Evolutionary conservation across 2,113 vertebrate genomes (phyloP), one percentile per base, ranked within the genome.

Genomic region (Parus major): DNA sequence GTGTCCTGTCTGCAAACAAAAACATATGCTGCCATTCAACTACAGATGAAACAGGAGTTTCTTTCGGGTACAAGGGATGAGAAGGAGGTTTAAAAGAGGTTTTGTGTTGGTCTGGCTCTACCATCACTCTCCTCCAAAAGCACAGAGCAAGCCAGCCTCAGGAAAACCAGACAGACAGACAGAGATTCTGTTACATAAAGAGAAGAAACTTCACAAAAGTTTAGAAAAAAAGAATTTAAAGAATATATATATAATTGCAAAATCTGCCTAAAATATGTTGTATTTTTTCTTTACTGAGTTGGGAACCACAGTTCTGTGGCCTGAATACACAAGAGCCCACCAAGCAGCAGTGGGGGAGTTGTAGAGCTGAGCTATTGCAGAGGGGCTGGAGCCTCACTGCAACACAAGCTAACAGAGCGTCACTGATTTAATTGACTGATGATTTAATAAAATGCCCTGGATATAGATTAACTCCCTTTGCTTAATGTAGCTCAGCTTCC

Each of bases 1-100:
- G 96, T 33, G 87, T 95, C 94, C 96, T 96, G 92, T 82, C 94
- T 94, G 91, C 94, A 96, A 97, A 95, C 31, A 85, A 95, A 97
- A 95, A 91, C 84, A n/a, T 28, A 72, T 60, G 82, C 76, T 72
- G 72, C 81, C 78, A 83, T 17, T 84, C 61, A 49, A 20, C 20
- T 66, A 61, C 80, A 93, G 83, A 93, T 17, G 25, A 87, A 11
- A 8, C 44, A 50, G n/a, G 35, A 81, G 53, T 50, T 94, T 71
- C 60, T 83, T 71, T 33, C 28, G 39, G 64, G 71, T 77, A n/a
- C 5, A 1, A 66, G 33, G 23, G 10, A 78, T 33, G 28, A 55
- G 77, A 94, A 88, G 69, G 46, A 82, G 57, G 17, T 72, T 83
- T 50, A 70, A 78, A 81, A 81, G 24, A 56, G 9, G 0, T 36